phyloP scores from a whole-genome alignment of 2,797 vertebrate genomes.

The Gorsachius magnificus region DNA sequence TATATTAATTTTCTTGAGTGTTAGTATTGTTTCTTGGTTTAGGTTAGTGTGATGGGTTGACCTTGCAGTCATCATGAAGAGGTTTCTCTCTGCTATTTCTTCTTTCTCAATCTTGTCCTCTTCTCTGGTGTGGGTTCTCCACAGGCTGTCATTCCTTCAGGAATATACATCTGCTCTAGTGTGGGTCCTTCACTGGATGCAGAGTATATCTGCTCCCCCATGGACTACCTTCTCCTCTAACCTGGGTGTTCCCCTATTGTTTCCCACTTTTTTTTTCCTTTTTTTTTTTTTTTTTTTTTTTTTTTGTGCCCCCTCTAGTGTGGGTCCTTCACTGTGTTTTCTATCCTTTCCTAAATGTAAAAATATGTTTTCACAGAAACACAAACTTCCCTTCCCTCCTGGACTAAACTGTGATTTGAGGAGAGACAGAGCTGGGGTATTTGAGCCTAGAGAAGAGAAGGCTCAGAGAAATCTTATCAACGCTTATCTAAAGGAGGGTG shows the following conservation, averaged over 20 bases:
- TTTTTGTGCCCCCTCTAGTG: not conserved
- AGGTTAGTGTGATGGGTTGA: not conserved
- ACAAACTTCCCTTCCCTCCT: not conserved
- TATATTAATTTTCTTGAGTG: not conserved
- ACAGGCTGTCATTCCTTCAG: not conserved
- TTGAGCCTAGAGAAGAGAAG: not conserved
- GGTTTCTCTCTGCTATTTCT: not conserved
- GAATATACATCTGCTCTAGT: not conserved
- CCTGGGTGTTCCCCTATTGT: not conserved
- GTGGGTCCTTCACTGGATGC: not conserved
- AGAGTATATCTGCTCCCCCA: not conserved
- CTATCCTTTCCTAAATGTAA: not conserved
- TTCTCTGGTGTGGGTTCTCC: not conserved
- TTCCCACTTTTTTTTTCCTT: not conserved
- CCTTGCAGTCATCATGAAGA: not conserved
- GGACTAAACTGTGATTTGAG: not conserved
- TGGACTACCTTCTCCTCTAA: not conserved
- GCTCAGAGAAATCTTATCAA: not conserved
- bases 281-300: too few species aligned
- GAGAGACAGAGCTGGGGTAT: not conserved
- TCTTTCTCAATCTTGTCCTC: not conserved
- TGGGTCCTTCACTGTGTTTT: too few species aligned
- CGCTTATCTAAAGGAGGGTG: not conserved
- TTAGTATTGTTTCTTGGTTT: not conserved
- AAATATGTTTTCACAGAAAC: not conserved